phyloP scores from a whole-genome alignment of 2,888 invertebrate species.

The Brenthis ino region DNA sequence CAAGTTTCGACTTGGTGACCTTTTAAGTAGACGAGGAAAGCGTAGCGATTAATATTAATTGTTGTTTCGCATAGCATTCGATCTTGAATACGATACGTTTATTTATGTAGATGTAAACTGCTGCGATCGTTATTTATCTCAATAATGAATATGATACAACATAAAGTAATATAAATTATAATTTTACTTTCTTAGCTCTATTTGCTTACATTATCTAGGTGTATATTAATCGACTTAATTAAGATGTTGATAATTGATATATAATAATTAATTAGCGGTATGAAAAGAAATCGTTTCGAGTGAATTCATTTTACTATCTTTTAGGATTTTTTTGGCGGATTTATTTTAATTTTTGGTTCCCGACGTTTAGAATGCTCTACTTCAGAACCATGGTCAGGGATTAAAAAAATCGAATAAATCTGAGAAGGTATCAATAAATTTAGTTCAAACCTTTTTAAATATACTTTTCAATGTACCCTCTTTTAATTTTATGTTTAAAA shows the following conservation, averaged over 20 bases:
- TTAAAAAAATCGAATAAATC: too few species aligned
- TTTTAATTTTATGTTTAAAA: too few species aligned
- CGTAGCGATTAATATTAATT: slow-evolving; percentile 25
- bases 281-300: too few species aligned
- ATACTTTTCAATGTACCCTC: too few species aligned
- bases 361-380: too few species aligned
- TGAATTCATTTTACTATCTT: too few species aligned
- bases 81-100: slow-evolving; percentile 18
- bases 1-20: slow-evolving; percentile 33
- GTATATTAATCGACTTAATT: background rate
- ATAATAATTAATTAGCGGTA: too few species aligned
- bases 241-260: background rate
- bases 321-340: too few species aligned
- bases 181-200: slow-evolving; percentile 14
- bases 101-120: slow-evolving; percentile 18
- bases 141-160: slow-evolving; percentile 2
- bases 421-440: too few species aligned
- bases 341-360: too few species aligned
- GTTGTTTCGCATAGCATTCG: slow-evolving; percentile 23
- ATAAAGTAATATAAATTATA: slow-evolving; percentile 3
- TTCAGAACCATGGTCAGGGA: too few species aligned
- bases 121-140: slow-evolving; percentile 18
- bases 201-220: background rate
- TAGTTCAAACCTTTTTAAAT: too few species aligned
- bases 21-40: slow-evolving; percentile 30